These are phyloP conservation scores for Naso thynnoides DNA, from an alignment of 2,797 vertebrate genomes.

Conservation along the genomic window DNA sequence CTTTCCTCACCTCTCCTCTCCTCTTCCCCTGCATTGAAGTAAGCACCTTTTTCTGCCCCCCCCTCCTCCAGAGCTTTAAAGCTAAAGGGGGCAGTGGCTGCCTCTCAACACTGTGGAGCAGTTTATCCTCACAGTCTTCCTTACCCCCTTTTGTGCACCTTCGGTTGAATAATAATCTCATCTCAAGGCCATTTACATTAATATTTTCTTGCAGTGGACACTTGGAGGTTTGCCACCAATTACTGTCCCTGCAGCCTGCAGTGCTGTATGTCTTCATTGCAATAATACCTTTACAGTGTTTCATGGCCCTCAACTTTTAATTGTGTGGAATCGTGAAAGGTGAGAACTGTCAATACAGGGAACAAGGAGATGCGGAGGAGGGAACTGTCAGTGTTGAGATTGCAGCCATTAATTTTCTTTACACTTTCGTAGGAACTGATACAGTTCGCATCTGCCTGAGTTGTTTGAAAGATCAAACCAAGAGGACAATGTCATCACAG, in stretches of 20 bases:
- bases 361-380: constrained; percentile 35
- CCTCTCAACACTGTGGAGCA: constrained; percentile 57
- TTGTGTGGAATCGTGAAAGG: not conserved
- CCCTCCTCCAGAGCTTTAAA: constrained; percentile 44
- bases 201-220: constrained; percentile 12
- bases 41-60: constrained; percentile 49
- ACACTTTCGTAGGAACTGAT: constrained; percentile 60
- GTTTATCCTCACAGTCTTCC: constrained; percentile 52
- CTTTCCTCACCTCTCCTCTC: not conserved
- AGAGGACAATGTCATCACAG: constrained; percentile 59
- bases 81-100: constrained; percentile 51
- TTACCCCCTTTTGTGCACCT: constrained; percentile 17
- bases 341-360: not conserved
- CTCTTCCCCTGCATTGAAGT: constrained; percentile 53
- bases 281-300: constrained; percentile 19
- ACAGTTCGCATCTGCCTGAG: constrained; percentile 64
- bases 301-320: constrained; percentile 18
- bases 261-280: constrained; percentile 27
- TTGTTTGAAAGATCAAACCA: constrained; percentile 52
- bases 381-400: constrained; percentile 60
- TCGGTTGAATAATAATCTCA: constrained; percentile 2
- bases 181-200: constrained; percentile 24
- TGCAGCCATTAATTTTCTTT: constrained; percentile 38
- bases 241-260: constrained; percentile 16
- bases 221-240: constrained; percentile 27